A percentile compares a stretch with the other conserved stretches of the same genome.
phyloP scores from a whole-genome alignment of 2,113 vertebrate genomes.

The Nothoprocta pentlandii region DNA sequence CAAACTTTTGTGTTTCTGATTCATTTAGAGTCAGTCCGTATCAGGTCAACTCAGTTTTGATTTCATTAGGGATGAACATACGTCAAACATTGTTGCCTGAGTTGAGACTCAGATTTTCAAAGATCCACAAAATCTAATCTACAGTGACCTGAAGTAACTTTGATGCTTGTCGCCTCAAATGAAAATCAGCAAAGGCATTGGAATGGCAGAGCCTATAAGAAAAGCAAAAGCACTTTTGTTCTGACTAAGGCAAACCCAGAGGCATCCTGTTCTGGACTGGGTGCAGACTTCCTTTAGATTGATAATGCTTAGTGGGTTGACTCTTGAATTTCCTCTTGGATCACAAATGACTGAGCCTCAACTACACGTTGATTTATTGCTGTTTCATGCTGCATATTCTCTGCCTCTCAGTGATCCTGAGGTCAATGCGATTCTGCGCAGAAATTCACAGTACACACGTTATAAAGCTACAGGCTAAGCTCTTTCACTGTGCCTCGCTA shows the following conservation, averaged over 20 bases:
- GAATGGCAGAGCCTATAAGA: neutral
- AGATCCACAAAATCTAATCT: slow-evolving; percentile 40
- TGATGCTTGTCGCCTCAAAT: slow-evolving; percentile 45
- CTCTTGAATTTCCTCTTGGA: neutral
- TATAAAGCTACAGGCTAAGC: neutral
- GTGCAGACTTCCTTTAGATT: neutral
- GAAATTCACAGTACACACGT: neutral
- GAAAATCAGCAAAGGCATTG: slow-evolving; percentile 26
- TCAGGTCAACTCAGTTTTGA: slow-evolving; percentile 31
- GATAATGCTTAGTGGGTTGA: neutral
- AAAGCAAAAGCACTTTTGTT: neutral
- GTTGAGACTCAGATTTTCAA: slow-evolving; percentile 43
- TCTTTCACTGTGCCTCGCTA: neutral
- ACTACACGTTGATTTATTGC: neutral
- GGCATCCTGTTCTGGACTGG: neutral
- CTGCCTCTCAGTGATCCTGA: neutral
- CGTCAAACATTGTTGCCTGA: slow-evolving; percentile 34
- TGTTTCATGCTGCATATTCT: neutral
- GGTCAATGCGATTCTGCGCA: neutral
- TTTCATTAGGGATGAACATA: slow-evolving; percentile 57
- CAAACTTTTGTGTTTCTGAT: neutral
- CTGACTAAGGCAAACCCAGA: slow-evolving; percentile 9
- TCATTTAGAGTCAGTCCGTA: slow-evolving; percentile 18
- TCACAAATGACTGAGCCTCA: neutral
- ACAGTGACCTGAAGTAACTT: slow-evolving; percentile 48